phyloP scores from a whole-genome alignment of 1,140 invertebrate genomes.

The Saccostrea cuccullata region DNA sequence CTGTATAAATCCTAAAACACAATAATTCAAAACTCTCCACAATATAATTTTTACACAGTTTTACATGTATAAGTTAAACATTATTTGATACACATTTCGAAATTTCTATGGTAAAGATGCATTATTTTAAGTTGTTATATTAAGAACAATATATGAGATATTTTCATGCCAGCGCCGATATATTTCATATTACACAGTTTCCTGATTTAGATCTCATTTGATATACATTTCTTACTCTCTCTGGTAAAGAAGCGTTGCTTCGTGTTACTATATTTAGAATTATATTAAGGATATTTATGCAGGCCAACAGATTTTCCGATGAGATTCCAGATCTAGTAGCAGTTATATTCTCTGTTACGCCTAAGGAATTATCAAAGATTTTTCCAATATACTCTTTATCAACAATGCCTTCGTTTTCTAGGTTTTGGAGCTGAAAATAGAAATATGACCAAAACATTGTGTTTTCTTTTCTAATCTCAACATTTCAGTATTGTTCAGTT shows the following conservation, averaged over 20 bases:
- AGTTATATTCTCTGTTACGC: background rate
- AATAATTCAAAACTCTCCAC: background rate
- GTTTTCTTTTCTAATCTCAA: background rate
- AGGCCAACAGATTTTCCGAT: background rate
- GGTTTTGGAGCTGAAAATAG: background rate
- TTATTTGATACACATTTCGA: too few species aligned
- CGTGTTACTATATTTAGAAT: background rate
- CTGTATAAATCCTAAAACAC: background rate
- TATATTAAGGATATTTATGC: background rate
- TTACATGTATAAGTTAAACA: too few species aligned
- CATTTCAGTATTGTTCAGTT: background rate
- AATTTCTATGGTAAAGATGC: too few species aligned
- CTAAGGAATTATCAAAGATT: background rate
- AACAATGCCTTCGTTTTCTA: background rate
- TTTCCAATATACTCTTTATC: slow-evolving; percentile 8
- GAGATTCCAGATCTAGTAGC: background rate
- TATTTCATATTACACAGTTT: too few species aligned
- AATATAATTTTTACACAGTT: too few species aligned
- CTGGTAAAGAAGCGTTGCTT: background rate
- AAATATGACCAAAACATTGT: background rate
- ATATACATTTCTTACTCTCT: background rate
- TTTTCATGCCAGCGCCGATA: too few species aligned
- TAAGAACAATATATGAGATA: too few species aligned
- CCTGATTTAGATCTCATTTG: background rate
- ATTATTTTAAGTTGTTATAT: too few species aligned